Evolutionary conservation across 2,888 invertebrate genomes (phyloP), one percentile per base, ranked within the genome.

Genomic region (Coleophora flavipennella): DNA sequence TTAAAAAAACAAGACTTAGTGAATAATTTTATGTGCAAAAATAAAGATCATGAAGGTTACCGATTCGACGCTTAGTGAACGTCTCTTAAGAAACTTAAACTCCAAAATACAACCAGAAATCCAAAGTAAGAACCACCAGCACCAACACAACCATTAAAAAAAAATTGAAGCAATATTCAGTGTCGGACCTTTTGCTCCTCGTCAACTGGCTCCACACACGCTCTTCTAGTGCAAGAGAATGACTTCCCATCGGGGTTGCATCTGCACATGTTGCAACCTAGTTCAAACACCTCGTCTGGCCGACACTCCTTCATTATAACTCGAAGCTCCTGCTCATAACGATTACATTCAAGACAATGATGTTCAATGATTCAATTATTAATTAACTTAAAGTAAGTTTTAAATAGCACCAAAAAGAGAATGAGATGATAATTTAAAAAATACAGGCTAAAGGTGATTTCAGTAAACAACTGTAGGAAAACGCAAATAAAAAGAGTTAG

Each of bases 241-340:
- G 86, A 86, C 35, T 74, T 70, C 8, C 87, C 85, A 36, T 87
- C 86, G n/a, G 73, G 59, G 41, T 85, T 85, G 53, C 88, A 89
- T 11, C 81, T 75, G 52, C 89, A 89, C 57, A 77, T 85, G 52
- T 88, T 88, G 62, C 88, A 88, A 39, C 87, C 87, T 42, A 85
- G 41, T 49, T 80, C 80, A 51, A 87, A 87, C 4, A 84, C 78
- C 51, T 87, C 86, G 36, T 81, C 71, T 0, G 87, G 87, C 1
- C 74, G 77, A 55, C 87, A 88, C 14, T 65, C 52, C 20, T 62
- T 64, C 37, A 61, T 62, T 12, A 71, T 54, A 20, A 64, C 54
- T 8, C 69, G 66, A 3, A 74, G 58, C 39, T 69, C 64, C 64
- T 77, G 59, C 40, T 58, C 47, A 28, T 38, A 39, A 36, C 36